These are phyloP conservation scores for Anneissia japonica DNA, from an alignment of 35 echinoderm and acorn worm genomes.

Conservation along the genomic window DNA sequence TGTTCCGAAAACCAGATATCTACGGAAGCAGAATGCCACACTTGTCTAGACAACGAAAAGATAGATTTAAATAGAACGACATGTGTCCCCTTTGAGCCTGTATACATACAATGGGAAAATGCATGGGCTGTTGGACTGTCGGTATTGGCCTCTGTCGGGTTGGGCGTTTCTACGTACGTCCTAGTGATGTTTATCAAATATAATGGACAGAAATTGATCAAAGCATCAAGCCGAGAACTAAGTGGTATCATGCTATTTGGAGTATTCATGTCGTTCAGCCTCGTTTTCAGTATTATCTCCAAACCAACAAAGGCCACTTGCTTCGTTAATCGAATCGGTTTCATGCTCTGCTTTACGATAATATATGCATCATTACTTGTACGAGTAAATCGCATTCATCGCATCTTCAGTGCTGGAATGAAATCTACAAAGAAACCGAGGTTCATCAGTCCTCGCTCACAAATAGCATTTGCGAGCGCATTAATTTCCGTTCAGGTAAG, in stretches of 20 bases:
- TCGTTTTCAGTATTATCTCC: slow-evolving; percentile 30
- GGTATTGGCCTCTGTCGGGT: neutral
- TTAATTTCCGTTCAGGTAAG: slow-evolving; percentile 46
- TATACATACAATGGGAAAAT: neutral
- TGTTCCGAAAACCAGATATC: neutral
- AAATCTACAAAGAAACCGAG: slow-evolving; percentile 44
- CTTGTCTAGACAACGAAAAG: neutral
- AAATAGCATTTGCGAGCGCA: slow-evolving; percentile 14
- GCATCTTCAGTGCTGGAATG: slow-evolving; percentile 58
- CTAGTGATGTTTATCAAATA: neutral
- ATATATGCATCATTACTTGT: slow-evolving; percentile 65
- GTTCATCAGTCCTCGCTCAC: slow-evolving; percentile 50
- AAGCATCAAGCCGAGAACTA: slow-evolving; percentile 81
- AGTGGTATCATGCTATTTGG: slow-evolving; percentile 72
- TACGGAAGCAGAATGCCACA: neutral
- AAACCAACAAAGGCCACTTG: slow-evolving; percentile 36
- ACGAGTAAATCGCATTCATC: slow-evolving; percentile 52
- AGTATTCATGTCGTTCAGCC: slow-evolving; percentile 41
- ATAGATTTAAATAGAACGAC: neutral
- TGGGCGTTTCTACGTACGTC: neutral
- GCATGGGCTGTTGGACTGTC: neutral
- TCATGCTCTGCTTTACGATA: slow-evolving; percentile 49
- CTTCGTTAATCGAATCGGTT: slow-evolving; percentile 28
- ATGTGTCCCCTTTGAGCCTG: neutral
- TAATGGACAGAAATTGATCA: slow-evolving; percentile 30